Base-by-base conservation (phyloP, 2,113 vertebrate genomes). In the Nasalis larvatus region DNA sequence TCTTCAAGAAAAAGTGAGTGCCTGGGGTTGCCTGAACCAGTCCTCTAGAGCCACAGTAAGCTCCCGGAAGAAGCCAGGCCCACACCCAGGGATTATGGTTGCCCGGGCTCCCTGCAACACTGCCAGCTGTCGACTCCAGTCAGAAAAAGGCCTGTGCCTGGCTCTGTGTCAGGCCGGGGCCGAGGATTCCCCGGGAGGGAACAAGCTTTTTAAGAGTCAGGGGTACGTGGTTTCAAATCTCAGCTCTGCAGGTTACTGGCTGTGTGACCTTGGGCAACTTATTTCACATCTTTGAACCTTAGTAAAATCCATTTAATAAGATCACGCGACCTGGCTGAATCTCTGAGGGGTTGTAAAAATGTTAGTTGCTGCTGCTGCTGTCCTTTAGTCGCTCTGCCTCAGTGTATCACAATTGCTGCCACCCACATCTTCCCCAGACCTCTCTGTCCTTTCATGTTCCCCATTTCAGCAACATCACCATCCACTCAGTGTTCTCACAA, bases 1-100 rank as follows among this genome's bases (percentile, higher is more conserved):
- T 98, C 88, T 99, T 99, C 95, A 99, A 98, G 97, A 99, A 98
- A 92, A 98, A 96, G 98, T 98, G 82, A 93, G 98, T 94, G 23
- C 30, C 16, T 32, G 17, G 7, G 3, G 30, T 21, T 78, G 82
- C 84, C 78, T 23, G 17, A 54, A 27, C 52, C 66, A n/a, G 13
- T 17, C 23, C 63, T 71, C 37, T 18, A 40, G 76, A 54, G 74
- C 49, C 58, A 54, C 23, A 35, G 8, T 4, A 17, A 92, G 77
- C 60, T 30, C 25, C 4, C 35, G 14, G 1, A 74, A 49, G 86
- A 49, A 89, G 90, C 83, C 74, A 82, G 90, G 27, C 49, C 32
- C 32, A 35, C 17, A 37, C 87, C 77, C n/a, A 13, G 20, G 12
- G n/a, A 27, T 0, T 32, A 3, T 6, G 13, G 82, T 42, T 25